Evolutionary conservation across 2,797 vertebrate species (phyloP).

Genomic region (Silurus aristotelis): DNA sequence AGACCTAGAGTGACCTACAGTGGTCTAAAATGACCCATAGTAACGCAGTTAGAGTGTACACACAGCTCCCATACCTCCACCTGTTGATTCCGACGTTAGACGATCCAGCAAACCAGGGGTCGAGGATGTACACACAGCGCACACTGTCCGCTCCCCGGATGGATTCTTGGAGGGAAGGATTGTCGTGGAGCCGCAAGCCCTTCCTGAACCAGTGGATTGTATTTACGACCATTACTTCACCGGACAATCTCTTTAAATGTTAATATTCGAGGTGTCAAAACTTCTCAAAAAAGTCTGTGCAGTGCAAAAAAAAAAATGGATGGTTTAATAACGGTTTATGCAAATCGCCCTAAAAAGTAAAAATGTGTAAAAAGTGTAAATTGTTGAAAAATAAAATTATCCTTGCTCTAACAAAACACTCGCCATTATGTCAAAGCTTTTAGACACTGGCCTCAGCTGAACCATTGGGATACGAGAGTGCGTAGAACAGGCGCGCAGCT

Average conservation of each 20-base stretch:
- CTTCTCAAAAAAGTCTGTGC: not conserved
- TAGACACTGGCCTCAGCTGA: slow-evolving; percentile 52
- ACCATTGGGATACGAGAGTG: slow-evolving; percentile 67
- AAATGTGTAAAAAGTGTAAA: not conserved
- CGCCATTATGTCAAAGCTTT: slow-evolving; percentile 72
- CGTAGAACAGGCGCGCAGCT: slow-evolving; percentile 24
- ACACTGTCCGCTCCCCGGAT: slow-evolving; percentile 86
- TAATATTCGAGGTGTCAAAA: not conserved
- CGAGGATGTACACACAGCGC: slow-evolving; percentile 93
- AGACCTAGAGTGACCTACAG: no score
- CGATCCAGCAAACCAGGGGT: slow-evolving; percentile 95
- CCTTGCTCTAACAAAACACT: slow-evolving; percentile 77
- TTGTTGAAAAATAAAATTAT: slow-evolving; percentile 51
- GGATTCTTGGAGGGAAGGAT: slow-evolving; percentile 88
- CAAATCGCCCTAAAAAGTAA: not conserved
- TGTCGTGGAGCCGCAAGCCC: slow-evolving; percentile 96
- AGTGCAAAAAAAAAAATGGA: not conserved
- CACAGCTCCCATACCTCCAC: slow-evolving; percentile 82
- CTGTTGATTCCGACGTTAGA: slow-evolving; percentile 97
- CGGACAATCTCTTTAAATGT: slow-evolving; percentile 60
- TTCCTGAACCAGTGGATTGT: slow-evolving; percentile 97
- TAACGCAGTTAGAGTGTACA: not conserved
- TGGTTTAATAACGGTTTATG: not conserved
- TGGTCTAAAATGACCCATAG: no score
- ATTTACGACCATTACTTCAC: slow-evolving; percentile 87